Conservation (phyloP, 1,140 invertebrate genomes). For the Phymorhynchus buccinoides region DNA sequence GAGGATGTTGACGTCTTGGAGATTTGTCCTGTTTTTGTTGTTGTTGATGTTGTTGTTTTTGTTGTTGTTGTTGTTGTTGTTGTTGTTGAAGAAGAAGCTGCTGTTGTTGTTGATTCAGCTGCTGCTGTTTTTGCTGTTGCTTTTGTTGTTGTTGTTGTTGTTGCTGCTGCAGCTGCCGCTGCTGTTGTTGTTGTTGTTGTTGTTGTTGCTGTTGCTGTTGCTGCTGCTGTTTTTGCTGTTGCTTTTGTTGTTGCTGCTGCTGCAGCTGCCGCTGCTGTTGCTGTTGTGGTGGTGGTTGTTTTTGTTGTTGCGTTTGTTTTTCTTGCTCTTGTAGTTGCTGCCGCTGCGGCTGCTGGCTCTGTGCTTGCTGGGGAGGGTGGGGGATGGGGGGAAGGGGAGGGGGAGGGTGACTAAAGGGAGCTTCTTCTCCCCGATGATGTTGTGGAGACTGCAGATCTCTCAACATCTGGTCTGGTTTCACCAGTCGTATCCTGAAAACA, state of each 20-base stretch:
- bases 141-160: neutral
- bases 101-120: neutral
- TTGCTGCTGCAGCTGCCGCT: neutral
- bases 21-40: neutral
- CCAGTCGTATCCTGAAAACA: no score
- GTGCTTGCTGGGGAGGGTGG: neutral
- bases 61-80: neutral
- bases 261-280: neutral
- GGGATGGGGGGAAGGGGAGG: no score
- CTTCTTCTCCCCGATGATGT: no score
- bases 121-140: neutral
- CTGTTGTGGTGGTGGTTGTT: neutral
- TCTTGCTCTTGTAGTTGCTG: neutral
- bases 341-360: neutral
- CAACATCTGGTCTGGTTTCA: no score
- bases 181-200: neutral
- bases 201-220: neutral
- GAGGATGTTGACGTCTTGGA: neutral
- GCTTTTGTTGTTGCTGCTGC: neutral
- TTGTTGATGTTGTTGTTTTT: neutral
- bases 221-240: neutral
- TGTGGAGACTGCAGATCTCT: no score
- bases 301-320: neutral
- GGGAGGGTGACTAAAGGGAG: no score
- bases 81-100: neutral